These are phyloP conservation scores for Hypsopygia costalis DNA, from an alignment of 2,888 invertebrate genomes.

Conservation along the genomic window DNA sequence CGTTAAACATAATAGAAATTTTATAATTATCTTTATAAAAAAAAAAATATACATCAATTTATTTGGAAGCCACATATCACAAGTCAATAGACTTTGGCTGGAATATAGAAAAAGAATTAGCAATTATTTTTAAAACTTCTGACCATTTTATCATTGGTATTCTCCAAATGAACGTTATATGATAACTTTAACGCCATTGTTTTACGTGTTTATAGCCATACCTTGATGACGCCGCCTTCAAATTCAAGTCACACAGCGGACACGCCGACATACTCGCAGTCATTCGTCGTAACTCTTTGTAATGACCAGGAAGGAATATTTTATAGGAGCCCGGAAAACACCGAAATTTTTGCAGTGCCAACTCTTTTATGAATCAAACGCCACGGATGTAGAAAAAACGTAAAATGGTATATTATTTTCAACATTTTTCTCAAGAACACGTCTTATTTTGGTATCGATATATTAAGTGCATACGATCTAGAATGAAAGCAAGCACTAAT, in stretches of 20 bases:
- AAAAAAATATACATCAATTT: too few species aligned
- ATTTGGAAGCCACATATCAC: too few species aligned
- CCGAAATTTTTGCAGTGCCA: neutral
- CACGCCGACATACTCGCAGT: slow-evolving; percentile 1
- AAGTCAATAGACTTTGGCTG: too few species aligned
- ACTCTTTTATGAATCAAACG: neutral
- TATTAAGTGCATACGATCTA: too few species aligned
- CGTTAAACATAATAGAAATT: too few species aligned
- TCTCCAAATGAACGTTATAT: slow-evolving; percentile 6
- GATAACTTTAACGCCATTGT: slow-evolving; percentile 6
- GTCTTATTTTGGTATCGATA: too few species aligned
- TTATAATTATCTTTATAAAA: too few species aligned
- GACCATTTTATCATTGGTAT: slow-evolving; percentile 1
- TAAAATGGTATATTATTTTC: too few species aligned
- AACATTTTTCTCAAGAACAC: too few species aligned
- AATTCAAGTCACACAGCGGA: slow-evolving; percentile 9
- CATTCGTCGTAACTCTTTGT: slow-evolving; percentile 9
- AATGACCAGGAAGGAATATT: slow-evolving; percentile 9
- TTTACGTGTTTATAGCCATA: slow-evolving; percentile 4
- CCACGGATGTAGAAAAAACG: neutral
- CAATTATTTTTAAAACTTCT: too few species aligned
- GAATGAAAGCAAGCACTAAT: too few species aligned
- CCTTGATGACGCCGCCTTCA: slow-evolving; percentile 2
- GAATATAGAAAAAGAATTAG: too few species aligned
- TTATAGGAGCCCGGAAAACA: slow-evolving; percentile 3